Conservation (phyloP, 2,797 vertebrate genomes). For the Scyliorhinus canicula region DNA sequence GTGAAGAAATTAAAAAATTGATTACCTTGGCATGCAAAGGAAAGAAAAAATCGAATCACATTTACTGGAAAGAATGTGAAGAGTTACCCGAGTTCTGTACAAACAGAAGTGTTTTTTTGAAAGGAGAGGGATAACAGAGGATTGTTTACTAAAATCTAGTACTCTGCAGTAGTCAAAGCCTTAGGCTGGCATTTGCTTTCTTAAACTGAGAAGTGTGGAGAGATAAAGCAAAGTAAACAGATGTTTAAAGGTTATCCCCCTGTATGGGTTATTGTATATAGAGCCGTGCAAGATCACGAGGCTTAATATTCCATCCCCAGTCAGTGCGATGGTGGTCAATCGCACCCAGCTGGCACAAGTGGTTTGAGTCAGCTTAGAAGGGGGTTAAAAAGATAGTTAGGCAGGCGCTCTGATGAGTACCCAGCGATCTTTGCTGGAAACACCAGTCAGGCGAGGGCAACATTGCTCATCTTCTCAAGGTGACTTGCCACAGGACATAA, state of each 20-base stretch:
- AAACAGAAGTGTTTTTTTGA: not conserved
- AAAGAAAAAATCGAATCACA: not conserved
- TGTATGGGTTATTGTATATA: not conserved
- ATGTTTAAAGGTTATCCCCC: not conserved
- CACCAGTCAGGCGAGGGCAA: not conserved
- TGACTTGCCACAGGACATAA: not conserved
- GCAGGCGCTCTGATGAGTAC: not conserved
- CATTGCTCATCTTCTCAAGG: not conserved
- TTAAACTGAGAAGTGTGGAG: not conserved
- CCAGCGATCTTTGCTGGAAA: not conserved
- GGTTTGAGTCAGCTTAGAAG: too few species aligned
- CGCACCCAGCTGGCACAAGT: too few species aligned
- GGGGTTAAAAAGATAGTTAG: not conserved
- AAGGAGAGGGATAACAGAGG: not conserved
- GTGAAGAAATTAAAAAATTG: not conserved
- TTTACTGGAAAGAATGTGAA: not conserved
- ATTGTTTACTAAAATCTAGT: not conserved
- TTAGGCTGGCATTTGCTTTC: not conserved
- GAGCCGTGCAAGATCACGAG: not conserved
- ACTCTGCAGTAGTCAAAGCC: not conserved
- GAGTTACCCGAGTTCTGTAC: not conserved
- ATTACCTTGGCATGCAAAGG: not conserved
- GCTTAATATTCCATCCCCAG: not conserved
- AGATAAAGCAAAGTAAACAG: not conserved
- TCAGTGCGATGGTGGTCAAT: not conserved